These are phyloP conservation scores for Hippoglossus hippoglossus DNA, from an alignment of 2,797 vertebrate species.

Conservation along the genomic window DNA sequence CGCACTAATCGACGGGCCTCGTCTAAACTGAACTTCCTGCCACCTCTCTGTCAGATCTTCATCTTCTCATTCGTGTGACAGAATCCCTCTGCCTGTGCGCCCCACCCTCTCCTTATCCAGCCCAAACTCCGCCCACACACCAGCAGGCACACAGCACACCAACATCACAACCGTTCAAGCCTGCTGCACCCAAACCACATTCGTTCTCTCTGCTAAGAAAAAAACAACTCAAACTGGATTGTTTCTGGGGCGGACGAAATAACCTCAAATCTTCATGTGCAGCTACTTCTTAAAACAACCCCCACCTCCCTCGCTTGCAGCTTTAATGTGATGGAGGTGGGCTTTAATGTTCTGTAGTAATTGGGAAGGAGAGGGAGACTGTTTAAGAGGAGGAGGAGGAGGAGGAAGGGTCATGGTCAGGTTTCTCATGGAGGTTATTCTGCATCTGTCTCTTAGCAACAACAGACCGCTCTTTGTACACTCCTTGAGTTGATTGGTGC, in stretches of 20 bases:
- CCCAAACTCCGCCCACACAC: slow-evolving; percentile 59
- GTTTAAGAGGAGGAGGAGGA: slow-evolving; percentile 55
- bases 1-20: slow-evolving; percentile 90
- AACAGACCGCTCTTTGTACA: slow-evolving; percentile 71
- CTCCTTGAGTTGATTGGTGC: slow-evolving; percentile 75
- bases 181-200: slow-evolving; percentile 24
- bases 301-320: slow-evolving; percentile 43
- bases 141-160: slow-evolving; percentile 40
- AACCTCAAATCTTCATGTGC: slow-evolving; percentile 40
- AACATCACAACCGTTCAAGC: slow-evolving; percentile 10
- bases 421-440: slow-evolving; percentile 78
- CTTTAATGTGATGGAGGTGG: slow-evolving; percentile 71
- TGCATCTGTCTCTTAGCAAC: slow-evolving; percentile 83
- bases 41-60: slow-evolving; percentile 92
- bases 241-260: slow-evolving; percentile 24
- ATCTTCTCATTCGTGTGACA: slow-evolving; percentile 88
- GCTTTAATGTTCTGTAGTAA: slow-evolving; percentile 73
- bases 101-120: slow-evolving; percentile 43
- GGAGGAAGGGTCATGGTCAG: slow-evolving; percentile 78
- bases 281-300: slow-evolving; percentile 30
- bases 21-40: slow-evolving; percentile 89
- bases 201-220: neutral
- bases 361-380: slow-evolving; percentile 68
- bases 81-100: slow-evolving; percentile 52
- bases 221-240: slow-evolving; percentile 7